Percentiles rank a stretch among this genome's conserved stretches.
Conservation (phyloP, 2,888 invertebrate species). For the Copidosoma aretas region DNA sequence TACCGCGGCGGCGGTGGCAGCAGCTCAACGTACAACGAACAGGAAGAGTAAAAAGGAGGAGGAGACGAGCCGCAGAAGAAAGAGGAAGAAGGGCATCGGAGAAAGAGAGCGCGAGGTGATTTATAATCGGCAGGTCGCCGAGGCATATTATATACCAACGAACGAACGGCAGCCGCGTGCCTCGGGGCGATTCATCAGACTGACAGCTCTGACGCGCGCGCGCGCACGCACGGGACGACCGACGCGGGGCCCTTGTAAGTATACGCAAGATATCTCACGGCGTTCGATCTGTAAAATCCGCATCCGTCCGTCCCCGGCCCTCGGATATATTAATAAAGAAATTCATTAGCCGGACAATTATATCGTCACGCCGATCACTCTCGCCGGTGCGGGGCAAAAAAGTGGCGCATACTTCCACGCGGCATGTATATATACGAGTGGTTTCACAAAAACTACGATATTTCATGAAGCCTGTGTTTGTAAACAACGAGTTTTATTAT, state of each 20-base stretch:
- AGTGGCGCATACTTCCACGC: too few species aligned
- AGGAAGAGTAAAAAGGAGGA: neutral
- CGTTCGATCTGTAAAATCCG: too few species aligned
- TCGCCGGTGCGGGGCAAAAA: too few species aligned
- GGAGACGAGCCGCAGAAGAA: neutral
- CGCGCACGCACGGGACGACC: neutral
- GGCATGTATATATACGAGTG: too few species aligned
- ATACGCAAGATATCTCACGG: neutral
- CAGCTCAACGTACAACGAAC: neutral
- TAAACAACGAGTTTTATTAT: too few species aligned
- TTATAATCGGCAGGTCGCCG: neutral
- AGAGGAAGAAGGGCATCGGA: neutral
- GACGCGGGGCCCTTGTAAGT: neutral
- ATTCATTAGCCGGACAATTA: neutral
- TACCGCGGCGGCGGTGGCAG: too few species aligned
- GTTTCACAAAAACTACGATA: too few species aligned
- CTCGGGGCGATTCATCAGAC: conserved; percentile 16
- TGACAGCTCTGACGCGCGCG: conserved; percentile 2
- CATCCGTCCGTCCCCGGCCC: neutral
- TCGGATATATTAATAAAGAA: neutral
- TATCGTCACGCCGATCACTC: neutral
- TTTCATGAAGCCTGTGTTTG: too few species aligned
- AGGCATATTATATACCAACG: too few species aligned
- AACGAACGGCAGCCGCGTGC: conserved; percentile 6
- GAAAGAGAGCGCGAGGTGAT: neutral